A percentile compares a stretch with the other conserved stretches of the same genome.
Evolutionary conservation across 2,888 invertebrate genomes (phyloP).

Genomic region (Pteria penguin): DNA sequence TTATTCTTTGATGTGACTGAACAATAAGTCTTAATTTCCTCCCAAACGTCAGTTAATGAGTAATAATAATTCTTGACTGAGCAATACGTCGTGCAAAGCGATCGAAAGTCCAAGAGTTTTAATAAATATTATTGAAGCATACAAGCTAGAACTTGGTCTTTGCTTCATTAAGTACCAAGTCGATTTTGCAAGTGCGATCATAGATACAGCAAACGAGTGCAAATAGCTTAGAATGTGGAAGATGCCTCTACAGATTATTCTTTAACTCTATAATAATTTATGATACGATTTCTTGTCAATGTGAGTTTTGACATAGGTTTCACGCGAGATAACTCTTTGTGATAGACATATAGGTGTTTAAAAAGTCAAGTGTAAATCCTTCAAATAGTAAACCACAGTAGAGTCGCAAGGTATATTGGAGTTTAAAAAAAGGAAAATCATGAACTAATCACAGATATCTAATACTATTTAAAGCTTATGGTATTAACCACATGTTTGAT

Average conservation of each 20-base stretch:
- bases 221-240: not conserved
- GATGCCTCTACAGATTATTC: too few relatives aligned
- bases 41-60: slow-evolving; percentile 33
- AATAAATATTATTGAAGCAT: not conserved
- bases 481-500: too few relatives aligned
- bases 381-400: too few relatives aligned
- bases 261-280: too few relatives aligned
- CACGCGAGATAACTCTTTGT: not conserved
- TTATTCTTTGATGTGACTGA: slow-evolving; percentile 38
- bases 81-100: not conserved
- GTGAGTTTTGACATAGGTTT: too few relatives aligned
- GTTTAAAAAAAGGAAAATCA: too few relatives aligned
- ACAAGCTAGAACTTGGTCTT: not conserved
- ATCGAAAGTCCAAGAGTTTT: not conserved
- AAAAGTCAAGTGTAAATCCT: too few relatives aligned
- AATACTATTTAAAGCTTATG: too few relatives aligned
- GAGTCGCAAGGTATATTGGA: too few relatives aligned
- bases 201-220: not conserved
- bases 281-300: too few relatives aligned
- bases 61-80: slow-evolving; percentile 22
- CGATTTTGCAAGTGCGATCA: not conserved
- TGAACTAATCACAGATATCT: too few relatives aligned
- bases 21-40: slow-evolving; percentile 51
- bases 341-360: too few relatives aligned
- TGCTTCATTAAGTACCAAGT: not conserved